These are phyloP conservation scores for Schizopygopsis pylzovi DNA, from an alignment of 2,797 vertebrate genomes.

Conservation along the genomic window DNA sequence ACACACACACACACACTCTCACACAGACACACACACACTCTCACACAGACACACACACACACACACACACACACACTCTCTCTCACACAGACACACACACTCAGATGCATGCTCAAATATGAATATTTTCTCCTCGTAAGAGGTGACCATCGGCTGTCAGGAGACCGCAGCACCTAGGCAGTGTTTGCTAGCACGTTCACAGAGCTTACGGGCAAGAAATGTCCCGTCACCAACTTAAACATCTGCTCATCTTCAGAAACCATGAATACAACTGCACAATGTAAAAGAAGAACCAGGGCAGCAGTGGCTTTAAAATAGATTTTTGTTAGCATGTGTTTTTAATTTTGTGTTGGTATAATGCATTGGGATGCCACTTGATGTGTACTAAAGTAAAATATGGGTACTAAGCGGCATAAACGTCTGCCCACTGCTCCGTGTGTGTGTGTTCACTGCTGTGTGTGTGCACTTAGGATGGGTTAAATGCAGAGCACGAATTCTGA, in stretches of 20 bases:
- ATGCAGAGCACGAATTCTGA: no score
- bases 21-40: no score
- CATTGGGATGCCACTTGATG: no score
- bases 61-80: no score
- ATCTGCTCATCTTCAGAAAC: not conserved
- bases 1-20: no score
- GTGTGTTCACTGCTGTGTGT: no score
- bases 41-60: no score
- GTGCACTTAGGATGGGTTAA: no score
- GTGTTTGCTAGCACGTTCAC: not conserved
- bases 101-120: conserved; percentile 33
- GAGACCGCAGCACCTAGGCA: not conserved
- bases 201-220: not conserved
- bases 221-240: not conserved
- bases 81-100: no score
- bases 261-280: not conserved
- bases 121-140: not conserved
- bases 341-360: not conserved
- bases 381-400: no score
- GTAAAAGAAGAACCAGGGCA: not conserved
- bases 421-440: no score
- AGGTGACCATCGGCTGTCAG: not conserved
- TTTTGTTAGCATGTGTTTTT: not conserved
- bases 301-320: not conserved
- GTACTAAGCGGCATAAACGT: not conserved